Base-by-base conservation (phyloP, 2,888 invertebrate genomes). In the Epinotia nisella region DNA sequence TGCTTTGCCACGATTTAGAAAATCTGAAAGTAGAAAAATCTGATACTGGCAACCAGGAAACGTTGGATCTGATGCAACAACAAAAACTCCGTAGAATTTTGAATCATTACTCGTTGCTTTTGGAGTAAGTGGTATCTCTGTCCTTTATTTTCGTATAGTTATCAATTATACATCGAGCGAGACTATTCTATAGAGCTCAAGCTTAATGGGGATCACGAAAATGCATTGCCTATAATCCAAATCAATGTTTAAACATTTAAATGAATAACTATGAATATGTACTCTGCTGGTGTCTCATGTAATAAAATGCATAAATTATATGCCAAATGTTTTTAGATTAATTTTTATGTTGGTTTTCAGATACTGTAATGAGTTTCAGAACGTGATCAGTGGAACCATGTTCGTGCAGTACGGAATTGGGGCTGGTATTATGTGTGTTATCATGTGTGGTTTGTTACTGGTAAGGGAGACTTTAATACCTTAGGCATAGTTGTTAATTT, bases 361-460 rank as follows among this genome's bases (percentile, higher is more conserved):
- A 21, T 92, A 83, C 74, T 86, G 86, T 15, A 59, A 59, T n/a
- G 66, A 66, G 3, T 71, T 77, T 59, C 90, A 91, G 78, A 75
- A 86, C 2, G 78, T 90, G 41, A 74, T 88, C 51, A 84, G 83
- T 60, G 61, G 81, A 0, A 82, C 87, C 0, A 82, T 90, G 78
- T 91, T 92, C 69, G 75, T 91, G 41, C 87, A 88, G 71, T 90
- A 87, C 69, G 80, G 87, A 29, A 84, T 88, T 70, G 84, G 86
- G 0, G 83, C 91, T 1, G 71, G 82, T 13, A 86, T 87, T 13
- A 88, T 91, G 58, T 91, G 91, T 71, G 87, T 88, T 4, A 81
- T 85, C 2, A 78, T 90, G 78, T 86, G 81, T 67, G 85, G 85
- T 39, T 76, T 91, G 10, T 65, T 86, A 64, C 75, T 89, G 82